Evolutionary conservation across 1,140 invertebrate species (phyloP).

Genomic region (Asobara japonica): DNA sequence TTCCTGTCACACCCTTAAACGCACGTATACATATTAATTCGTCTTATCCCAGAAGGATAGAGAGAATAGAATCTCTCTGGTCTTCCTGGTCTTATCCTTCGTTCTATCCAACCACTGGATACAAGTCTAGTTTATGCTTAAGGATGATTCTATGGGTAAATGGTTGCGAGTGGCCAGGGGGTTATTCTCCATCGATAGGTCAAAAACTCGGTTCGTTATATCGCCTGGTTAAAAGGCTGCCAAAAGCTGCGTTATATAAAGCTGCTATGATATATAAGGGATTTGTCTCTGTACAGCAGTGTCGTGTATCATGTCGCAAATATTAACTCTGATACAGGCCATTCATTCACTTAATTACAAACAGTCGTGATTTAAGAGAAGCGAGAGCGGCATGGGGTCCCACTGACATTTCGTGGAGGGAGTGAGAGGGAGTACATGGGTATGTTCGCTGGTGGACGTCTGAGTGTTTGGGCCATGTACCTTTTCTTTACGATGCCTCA

Average conservation of each 20-base stretch:
- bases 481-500: slow-evolving; percentile 62
- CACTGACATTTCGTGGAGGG: background rate
- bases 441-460: slow-evolving; percentile 9
- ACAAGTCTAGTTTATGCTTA: background rate
- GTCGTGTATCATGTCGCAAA: slow-evolving; percentile 67
- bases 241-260: background rate
- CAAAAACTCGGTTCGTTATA: background rate
- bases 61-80: too few species aligned
- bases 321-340: slow-evolving; percentile 69
- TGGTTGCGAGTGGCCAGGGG: background rate
- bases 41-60: too few species aligned
- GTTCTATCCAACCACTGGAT: background rate
- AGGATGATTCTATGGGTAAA: background rate
- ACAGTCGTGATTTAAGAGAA: slow-evolving; percentile 67
- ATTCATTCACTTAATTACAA: slow-evolving; percentile 69
- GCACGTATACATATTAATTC: background rate
- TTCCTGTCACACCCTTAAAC: background rate
- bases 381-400: slow-evolving; percentile 57
- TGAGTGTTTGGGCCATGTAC: slow-evolving; percentile 40
- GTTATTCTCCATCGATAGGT: background rate
- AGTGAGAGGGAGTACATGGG: background rate
- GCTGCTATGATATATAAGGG: slow-evolving; percentile 44
- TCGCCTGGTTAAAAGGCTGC: background rate
- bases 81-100: background rate
- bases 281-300: slow-evolving; percentile 63